Percentiles rank a stretch among this genome's conserved stretches.
Evolutionary conservation across 2,888 invertebrate species (phyloP).

Genomic region (Oxycera nigricornis): DNA sequence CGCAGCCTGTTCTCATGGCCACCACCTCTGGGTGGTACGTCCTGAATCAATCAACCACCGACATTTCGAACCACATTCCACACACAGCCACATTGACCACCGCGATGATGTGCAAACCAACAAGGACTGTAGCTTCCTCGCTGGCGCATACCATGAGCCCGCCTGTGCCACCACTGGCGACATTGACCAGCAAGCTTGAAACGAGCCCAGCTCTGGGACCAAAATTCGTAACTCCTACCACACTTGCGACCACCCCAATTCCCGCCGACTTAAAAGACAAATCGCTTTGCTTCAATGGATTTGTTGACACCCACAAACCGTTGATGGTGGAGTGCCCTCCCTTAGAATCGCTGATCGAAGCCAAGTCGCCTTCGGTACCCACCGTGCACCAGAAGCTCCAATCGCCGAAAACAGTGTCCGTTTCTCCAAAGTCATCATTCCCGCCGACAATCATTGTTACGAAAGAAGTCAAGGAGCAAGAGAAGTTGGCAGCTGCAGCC

Average conservation of each 20-base stretch:
- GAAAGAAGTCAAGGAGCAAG: constrained; percentile 59
- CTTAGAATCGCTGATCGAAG: not conserved
- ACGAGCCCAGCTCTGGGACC: constrained; percentile 48
- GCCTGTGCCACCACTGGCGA: constrained; percentile 44
- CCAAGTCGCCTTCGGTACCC: not conserved
- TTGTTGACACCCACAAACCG: constrained; percentile 33
- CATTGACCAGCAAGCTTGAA: constrained; percentile 48
- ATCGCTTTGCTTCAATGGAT: constrained; percentile 53
- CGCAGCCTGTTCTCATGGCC: constrained; percentile 61
- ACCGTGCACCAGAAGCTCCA: constrained; percentile 48
- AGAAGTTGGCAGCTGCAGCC: constrained; percentile 48
- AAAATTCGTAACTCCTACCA: constrained; percentile 17
- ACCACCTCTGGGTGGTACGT: constrained; percentile 56
- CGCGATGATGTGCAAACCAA: constrained; percentile 34
- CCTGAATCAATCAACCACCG: constrained; percentile 17
- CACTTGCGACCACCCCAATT: constrained; percentile 41
- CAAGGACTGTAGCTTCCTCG: constrained; percentile 48
- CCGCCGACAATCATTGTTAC: constrained; percentile 61
- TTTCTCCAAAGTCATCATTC: constrained; percentile 56
- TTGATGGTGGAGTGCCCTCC: constrained; percentile 22
- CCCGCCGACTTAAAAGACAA: constrained; percentile 39
- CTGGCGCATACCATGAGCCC: constrained; percentile 31
- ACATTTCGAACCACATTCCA: constrained; percentile 45
- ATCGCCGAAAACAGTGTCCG: constrained; percentile 58
- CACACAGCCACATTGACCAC: constrained; percentile 30